Evolutionary conservation across 2,888 invertebrate species (phyloP).

Genomic region (Parnassius mnemosyne): DNA sequence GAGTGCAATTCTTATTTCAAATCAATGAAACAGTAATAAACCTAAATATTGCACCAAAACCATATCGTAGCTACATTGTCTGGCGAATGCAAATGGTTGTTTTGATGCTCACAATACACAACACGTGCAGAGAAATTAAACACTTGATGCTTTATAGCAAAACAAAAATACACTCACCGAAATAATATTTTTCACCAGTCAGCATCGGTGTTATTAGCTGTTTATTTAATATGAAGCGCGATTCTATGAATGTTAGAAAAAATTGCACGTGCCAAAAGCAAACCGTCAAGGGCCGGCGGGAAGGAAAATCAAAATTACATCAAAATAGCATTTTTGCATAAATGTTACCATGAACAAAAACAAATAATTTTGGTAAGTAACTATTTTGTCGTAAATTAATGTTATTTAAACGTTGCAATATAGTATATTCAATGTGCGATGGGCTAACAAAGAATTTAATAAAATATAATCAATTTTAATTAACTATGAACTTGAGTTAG

Average conservation of each 20-base stretch:
- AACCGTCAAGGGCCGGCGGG: conserved; percentile 77
- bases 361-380: background rate
- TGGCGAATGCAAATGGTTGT: conserved; percentile 74
- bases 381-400: too few species aligned
- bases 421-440: too few species aligned
- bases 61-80: conserved; percentile 73
- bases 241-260: conserved; percentile 55
- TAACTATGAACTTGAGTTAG: too few species aligned
- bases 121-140: conserved; percentile 68
- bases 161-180: conserved; percentile 59
- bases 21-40: conserved; percentile 25
- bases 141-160: conserved; percentile 42
- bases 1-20: conserved; percentile 27
- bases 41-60: conserved; percentile 40
- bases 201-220: conserved; percentile 67
- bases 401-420: too few species aligned
- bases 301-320: conserved; percentile 63
- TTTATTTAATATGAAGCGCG: conserved; percentile 45
- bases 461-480: too few species aligned
- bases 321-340: conserved; percentile 44
- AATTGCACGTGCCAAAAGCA: conserved; percentile 78
- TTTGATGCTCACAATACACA: conserved; percentile 63
- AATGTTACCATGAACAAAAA: conserved; percentile 40
- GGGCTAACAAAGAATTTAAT: too few species aligned
- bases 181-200: conserved; percentile 60